These are phyloP conservation scores for Pelusios castaneus DNA, from an alignment of 2,113 vertebrate genomes.

Conservation along the genomic window DNA sequence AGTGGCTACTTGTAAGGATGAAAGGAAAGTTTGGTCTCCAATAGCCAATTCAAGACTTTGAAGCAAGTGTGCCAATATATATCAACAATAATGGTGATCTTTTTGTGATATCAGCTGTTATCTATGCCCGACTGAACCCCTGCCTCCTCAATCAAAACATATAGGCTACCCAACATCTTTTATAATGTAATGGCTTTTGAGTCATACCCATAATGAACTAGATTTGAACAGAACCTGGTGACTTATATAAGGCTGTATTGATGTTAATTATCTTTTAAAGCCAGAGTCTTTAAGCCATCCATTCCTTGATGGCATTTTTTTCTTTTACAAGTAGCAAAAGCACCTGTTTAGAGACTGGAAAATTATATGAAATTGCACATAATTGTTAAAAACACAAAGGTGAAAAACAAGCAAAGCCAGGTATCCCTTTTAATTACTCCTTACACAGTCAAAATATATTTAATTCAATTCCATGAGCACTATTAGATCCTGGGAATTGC, in stretches of 20 bases:
- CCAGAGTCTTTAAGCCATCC: neutral
- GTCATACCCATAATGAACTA: neutral
- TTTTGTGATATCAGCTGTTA: neutral
- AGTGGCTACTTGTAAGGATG: neutral
- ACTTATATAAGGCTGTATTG: neutral
- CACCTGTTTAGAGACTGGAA: neutral
- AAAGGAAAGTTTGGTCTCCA: neutral
- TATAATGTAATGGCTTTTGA: neutral
- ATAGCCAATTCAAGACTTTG: neutral
- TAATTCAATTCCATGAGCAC: neutral
- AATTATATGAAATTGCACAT: neutral
- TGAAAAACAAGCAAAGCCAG: neutral
- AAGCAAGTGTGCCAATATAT: neutral
- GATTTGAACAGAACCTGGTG: conserved; percentile 15
- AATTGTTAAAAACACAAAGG: neutral
- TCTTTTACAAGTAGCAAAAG: neutral
- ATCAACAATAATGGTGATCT: neutral
- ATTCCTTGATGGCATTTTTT: neutral
- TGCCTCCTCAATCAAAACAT: neutral
- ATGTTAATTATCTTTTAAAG: neutral
- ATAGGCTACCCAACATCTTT: neutral
- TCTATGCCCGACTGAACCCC: neutral
- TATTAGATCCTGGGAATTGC: neutral
- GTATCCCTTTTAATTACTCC: neutral
- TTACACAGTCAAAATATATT: neutral